Percentiles rank a stretch among this genome's conserved stretches.
These are phyloP conservation scores for Plutella xylostella DNA, from an alignment of 2,888 invertebrate species.

Conservation along the genomic window DNA sequence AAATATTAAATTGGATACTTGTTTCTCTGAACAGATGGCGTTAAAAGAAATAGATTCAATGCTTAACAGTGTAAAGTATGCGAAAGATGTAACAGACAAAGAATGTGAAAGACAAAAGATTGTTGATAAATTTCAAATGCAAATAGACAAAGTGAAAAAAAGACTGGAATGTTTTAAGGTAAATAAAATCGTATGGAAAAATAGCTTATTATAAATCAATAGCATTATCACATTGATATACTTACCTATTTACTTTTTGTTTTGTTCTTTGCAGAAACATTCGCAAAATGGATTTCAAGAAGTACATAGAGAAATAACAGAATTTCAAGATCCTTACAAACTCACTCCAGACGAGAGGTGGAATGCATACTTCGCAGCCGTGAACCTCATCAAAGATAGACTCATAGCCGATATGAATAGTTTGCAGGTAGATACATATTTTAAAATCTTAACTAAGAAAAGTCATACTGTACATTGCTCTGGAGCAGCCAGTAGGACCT, in stretches of 20 bases:
- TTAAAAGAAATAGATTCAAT: constrained; percentile 45
- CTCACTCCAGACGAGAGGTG: constrained; percentile 26
- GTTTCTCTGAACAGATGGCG: constrained; percentile 50
- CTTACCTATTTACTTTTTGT: too few species aligned
- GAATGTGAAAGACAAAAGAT: constrained; percentile 31
- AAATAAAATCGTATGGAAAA: constrained; percentile 10
- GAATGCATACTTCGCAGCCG: constrained; percentile 38
- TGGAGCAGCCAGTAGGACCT: too few species aligned
- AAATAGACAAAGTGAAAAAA: constrained; percentile 33
- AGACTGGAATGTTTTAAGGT: constrained; percentile 49
- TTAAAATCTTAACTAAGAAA: too few species aligned
- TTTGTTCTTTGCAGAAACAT: too few species aligned
- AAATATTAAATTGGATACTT: constrained; percentile 33
- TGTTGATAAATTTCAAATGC: constrained; percentile 31
- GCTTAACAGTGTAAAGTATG: constrained; percentile 39
- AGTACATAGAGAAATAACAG: not conserved
- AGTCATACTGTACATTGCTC: too few species aligned
- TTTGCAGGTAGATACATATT: constrained; percentile 46
- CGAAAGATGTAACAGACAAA: constrained; percentile 38
- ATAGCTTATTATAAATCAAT: too few species aligned
- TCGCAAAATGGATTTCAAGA: too few species aligned
- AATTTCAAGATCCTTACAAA: not conserved
- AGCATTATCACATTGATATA: too few species aligned
- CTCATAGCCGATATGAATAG: constrained; percentile 35
- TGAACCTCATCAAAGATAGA: constrained; percentile 29